phyloP scores from a whole-genome alignment of 2,888 invertebrate species.

The Aphrophora alni region DNA sequence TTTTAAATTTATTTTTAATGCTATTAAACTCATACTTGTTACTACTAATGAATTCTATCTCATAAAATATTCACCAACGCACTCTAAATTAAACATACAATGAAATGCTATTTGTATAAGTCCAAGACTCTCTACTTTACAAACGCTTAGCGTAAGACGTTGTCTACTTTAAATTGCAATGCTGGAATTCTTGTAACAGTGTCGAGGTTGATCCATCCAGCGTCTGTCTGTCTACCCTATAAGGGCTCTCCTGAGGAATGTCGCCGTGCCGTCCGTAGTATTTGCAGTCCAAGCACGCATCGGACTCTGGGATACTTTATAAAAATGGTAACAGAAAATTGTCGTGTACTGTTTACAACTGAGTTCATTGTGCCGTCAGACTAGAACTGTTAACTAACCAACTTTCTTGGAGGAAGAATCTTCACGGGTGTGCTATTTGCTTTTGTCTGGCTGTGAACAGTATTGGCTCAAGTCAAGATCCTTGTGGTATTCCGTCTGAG shows the following conservation, averaged over 20 bases:
- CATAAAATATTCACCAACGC: not conserved
- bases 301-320: not conserved
- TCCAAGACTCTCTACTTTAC: not conserved
- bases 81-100: not conserved
- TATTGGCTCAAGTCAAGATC: not conserved
- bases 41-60: too few species aligned
- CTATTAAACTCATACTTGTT: too few species aligned
- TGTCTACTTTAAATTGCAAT: not conserved
- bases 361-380: not conserved
- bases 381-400: constrained; percentile 2
- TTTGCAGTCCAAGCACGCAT: not conserved
- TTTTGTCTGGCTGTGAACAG: not conserved
- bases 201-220: not conserved
- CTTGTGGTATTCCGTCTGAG: not conserved
- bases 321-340: constrained; percentile 2
- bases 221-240: not conserved
- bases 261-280: not conserved
- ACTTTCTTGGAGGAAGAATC: not conserved
- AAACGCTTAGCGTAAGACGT: not conserved
- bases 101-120: not conserved
- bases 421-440: not conserved
- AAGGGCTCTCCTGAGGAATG: not conserved
- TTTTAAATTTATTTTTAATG: too few species aligned
- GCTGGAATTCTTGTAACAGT: not conserved
- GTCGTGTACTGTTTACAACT: not conserved